Evolutionary conservation across 2,888 invertebrate species (phyloP).

Genomic region (Muschampia plurimacula): DNA sequence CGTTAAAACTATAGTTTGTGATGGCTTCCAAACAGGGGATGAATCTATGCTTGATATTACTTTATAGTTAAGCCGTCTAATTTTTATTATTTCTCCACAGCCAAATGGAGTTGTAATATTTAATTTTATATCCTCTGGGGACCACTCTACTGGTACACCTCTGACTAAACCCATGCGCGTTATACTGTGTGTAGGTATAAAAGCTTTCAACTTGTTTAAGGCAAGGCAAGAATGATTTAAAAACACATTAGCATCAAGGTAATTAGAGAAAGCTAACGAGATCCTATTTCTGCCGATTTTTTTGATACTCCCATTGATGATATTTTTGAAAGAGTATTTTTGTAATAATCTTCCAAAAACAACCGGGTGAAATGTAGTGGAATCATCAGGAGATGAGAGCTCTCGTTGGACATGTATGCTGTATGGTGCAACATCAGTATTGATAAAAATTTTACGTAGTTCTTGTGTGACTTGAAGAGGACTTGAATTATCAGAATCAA

Average conservation of each 20-base stretch:
- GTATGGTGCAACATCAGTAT: slow-evolving; percentile 5
- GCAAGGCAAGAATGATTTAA: background rate
- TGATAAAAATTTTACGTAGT: background rate
- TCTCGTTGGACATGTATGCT: slow-evolving; percentile 3
- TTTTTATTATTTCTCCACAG: background rate
- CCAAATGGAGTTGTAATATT: background rate
- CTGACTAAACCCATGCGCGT: background rate
- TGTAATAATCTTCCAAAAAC: slow-evolving; percentile 4
- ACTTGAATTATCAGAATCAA: background rate
- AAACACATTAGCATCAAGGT: background rate
- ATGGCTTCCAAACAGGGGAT: slow-evolving; percentile 6
- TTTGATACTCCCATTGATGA: background rate
- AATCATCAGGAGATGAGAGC: background rate
- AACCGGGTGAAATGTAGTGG: background rate
- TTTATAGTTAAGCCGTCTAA: background rate
- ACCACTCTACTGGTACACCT: slow-evolving; percentile 1
- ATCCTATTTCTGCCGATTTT: background rate
- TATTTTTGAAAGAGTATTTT: slow-evolving; percentile 2
- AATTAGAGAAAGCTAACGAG: background rate
- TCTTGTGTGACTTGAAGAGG: background rate
- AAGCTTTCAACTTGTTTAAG: background rate
- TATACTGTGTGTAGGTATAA: background rate
- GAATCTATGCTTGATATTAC: background rate
- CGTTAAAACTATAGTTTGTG: slow-evolving; percentile 23
- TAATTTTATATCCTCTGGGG: background rate